Evolutionary conservation across 92 coral and sea anemone species (phyloP).

Genomic region (Porites cylindrica): DNA sequence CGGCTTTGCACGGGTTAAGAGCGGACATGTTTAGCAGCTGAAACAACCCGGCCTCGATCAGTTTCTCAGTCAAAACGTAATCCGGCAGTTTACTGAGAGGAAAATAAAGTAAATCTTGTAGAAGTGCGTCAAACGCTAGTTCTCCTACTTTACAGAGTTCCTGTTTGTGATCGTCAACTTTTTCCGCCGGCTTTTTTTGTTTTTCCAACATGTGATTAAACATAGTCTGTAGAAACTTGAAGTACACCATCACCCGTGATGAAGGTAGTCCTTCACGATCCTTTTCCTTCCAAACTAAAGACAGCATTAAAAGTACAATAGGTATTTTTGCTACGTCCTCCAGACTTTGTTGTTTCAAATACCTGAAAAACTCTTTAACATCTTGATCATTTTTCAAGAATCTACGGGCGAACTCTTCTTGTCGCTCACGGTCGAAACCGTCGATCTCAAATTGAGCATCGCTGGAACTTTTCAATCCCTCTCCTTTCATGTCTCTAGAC

Average conservation of each 20-base stretch:
- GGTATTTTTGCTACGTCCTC: conserved; percentile 3
- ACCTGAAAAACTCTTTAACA: neutral
- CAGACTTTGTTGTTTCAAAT: neutral
- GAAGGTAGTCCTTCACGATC: neutral
- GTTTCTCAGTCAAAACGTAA: neutral
- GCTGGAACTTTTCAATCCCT: neutral
- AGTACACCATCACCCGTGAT: conserved; percentile 9
- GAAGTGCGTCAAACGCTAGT: conserved; percentile 6
- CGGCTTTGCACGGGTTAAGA: neutral
- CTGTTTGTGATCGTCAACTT: neutral
- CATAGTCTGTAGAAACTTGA: neutral
- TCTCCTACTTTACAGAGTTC: neutral
- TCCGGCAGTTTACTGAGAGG: neutral
- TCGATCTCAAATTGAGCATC: neutral
- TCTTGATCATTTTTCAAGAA: neutral
- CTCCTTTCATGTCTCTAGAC: neutral
- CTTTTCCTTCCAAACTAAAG: neutral
- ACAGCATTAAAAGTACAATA: neutral
- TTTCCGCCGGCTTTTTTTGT: neutral
- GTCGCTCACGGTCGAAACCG: neutral
- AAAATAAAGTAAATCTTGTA: neutral
- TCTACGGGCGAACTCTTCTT: neutral
- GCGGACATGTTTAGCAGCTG: neutral
- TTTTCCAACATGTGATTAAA: neutral
- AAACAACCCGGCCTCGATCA: neutral